Percentiles rank a stretch among this genome's conserved stretches.
Evolutionary conservation across 2,888 invertebrate genomes (phyloP).

Genomic region (Drosophila acutilabella): DNA sequence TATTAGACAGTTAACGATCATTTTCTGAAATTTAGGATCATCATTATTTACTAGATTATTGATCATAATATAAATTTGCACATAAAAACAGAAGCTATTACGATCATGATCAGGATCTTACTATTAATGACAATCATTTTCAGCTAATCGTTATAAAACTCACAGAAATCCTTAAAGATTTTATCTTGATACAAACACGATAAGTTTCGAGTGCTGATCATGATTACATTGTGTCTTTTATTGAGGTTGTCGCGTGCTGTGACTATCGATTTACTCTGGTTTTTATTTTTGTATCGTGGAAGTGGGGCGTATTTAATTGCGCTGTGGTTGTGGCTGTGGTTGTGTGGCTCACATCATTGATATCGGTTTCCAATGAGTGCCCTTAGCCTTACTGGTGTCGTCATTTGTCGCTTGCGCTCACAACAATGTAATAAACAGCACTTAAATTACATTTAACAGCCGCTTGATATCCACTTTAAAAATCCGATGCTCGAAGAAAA

Average conservation of each 20-base stretch:
- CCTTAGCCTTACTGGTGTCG: not conserved
- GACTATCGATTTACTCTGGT: conserved; percentile 31
- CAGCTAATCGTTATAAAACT: not conserved
- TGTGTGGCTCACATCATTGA: conserved; percentile 1
- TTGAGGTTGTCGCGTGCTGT: conserved; percentile 63
- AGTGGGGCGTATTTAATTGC: conserved; percentile 62
- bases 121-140: not conserved
- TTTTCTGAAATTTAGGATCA: too few relatives aligned
- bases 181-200: not conserved
- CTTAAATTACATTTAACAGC: conserved; percentile 1
- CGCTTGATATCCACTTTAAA: not conserved
- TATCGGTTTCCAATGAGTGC: conserved; percentile 45
- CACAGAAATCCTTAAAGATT: too few relatives aligned
- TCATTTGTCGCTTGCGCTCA: not conserved
- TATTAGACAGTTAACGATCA: too few relatives aligned
- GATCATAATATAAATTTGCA: too few relatives aligned
- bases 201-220: not conserved
- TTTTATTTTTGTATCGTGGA: conserved; percentile 2
- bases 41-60: too few relatives aligned
- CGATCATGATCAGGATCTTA: too few relatives aligned
- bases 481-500: not conserved
- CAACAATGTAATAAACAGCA: not conserved
- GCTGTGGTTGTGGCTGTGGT: conserved; percentile 9
- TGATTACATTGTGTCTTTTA: conserved; percentile 29
- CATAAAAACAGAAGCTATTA: too few relatives aligned